Evolutionary conservation across 2,113 vertebrate species (phyloP).

Genomic region (Shinisaurus crocodilurus): DNA sequence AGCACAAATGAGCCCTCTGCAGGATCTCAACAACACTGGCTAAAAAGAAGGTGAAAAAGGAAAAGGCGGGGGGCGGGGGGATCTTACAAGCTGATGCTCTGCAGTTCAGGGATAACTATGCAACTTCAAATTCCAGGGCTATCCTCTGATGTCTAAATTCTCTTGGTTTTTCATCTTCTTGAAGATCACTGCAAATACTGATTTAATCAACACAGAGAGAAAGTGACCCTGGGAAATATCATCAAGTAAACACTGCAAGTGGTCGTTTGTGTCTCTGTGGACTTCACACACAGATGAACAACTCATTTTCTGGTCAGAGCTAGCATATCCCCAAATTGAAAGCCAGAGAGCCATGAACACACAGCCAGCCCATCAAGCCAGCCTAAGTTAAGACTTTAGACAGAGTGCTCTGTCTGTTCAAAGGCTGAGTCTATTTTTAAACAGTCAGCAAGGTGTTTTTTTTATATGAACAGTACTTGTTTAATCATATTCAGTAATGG

Average conservation of each 20-base stretch:
- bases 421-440: constrained; percentile 4
- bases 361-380: constrained; percentile 6
- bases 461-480: neutral
- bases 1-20: neutral
- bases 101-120: neutral
- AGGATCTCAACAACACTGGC: neutral
- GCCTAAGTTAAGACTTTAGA: neutral
- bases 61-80: neutral
- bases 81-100: neutral
- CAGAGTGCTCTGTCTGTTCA: neutral
- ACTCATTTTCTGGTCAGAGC: constrained; percentile 33
- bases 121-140: neutral
- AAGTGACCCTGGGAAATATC: constrained; percentile 27
- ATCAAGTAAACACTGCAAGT: constrained; percentile 30
- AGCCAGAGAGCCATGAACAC: constrained; percentile 18
- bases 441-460: neutral
- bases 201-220: constrained; percentile 13
- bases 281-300: constrained; percentile 37
- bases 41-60: neutral
- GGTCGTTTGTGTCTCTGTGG: constrained; percentile 21
- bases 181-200: constrained; percentile 8
- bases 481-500: neutral
- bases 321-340: constrained; percentile 33
- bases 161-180: constrained; percentile 1
- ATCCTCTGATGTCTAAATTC: neutral